phyloP scores from a whole-genome alignment of 2,113 vertebrate species.

The Myotis brandtii region DNA sequence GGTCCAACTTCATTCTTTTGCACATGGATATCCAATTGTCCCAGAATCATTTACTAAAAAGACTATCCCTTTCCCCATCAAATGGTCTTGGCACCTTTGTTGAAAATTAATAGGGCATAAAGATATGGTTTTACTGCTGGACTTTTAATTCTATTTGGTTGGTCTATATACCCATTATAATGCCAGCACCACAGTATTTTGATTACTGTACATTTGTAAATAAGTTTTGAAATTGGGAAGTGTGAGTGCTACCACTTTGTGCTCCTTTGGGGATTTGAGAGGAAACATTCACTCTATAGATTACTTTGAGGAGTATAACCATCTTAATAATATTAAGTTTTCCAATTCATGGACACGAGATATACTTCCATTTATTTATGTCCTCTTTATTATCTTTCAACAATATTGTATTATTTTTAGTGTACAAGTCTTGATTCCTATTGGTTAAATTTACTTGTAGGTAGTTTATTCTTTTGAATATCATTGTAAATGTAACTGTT shows the following conservation, averaged over 20 bases:
- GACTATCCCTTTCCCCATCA: background rate
- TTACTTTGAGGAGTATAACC: background rate
- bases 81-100: background rate
- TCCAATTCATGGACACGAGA: background rate
- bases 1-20: background rate
- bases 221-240: background rate
- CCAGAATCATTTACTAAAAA: background rate
- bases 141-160: background rate
- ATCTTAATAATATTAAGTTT: constrained; percentile 18
- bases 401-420: background rate
- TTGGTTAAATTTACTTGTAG: constrained; percentile 22
- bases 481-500: background rate
- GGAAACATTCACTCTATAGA: background rate
- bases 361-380: background rate
- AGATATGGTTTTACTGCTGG: background rate
- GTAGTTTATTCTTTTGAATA: constrained; percentile 33
- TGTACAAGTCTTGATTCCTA: background rate
- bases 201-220: background rate
- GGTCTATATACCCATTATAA: background rate
- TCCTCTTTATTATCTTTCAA: constrained; percentile 47
- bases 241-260: background rate
- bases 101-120: background rate
- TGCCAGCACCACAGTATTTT: background rate
- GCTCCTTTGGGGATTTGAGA: constrained; percentile 37
- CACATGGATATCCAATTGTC: background rate